Percentiles rank a stretch among this genome's conserved stretches.
phyloP scores from a whole-genome alignment of 2,888 invertebrate genomes.

The Eupithecia exiguata region DNA sequence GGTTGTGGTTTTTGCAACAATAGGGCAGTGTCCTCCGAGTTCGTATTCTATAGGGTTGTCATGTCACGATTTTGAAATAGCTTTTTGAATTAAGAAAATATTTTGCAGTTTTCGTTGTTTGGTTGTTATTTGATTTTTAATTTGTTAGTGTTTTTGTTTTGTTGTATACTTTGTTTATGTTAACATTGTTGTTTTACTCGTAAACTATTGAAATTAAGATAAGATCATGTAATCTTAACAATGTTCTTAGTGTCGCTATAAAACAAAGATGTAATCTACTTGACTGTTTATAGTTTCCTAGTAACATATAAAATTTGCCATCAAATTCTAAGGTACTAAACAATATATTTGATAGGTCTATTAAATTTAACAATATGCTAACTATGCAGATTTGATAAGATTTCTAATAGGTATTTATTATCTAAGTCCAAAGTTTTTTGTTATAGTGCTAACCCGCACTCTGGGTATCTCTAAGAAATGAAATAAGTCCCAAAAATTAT shows the following conservation, averaged over 20 bases:
- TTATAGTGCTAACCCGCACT: too few species aligned
- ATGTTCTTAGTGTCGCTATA: background rate
- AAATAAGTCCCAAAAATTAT: too few species aligned
- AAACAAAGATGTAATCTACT: slow-evolving; percentile 1
- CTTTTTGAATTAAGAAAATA: slow-evolving; percentile 43
- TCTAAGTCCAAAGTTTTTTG: too few species aligned
- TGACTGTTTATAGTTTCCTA: background rate
- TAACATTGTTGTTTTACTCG: background rate
- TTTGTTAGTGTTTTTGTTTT: too few species aligned
- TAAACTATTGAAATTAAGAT: background rate
- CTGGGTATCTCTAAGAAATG: too few species aligned
- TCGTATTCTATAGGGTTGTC: slow-evolving; percentile 76
- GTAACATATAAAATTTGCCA: slow-evolving; percentile 4
- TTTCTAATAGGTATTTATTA: too few species aligned
- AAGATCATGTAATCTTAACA: background rate
- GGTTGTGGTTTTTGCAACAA: slow-evolving; percentile 53
- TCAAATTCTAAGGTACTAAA: background rate
- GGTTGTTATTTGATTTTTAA: background rate
- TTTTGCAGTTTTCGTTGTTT: slow-evolving; percentile 35
- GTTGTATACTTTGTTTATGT: too few species aligned
- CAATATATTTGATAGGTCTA: background rate
- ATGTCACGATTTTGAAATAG: slow-evolving; percentile 62
- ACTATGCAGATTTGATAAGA: background rate
- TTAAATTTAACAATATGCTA: background rate
- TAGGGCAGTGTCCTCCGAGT: slow-evolving; percentile 76